A percentile compares a stretch with the other conserved stretches of the same genome.
Conservation (phyloP, 1,140 invertebrate genomes). For the Copidosoma floridanum region DNA sequence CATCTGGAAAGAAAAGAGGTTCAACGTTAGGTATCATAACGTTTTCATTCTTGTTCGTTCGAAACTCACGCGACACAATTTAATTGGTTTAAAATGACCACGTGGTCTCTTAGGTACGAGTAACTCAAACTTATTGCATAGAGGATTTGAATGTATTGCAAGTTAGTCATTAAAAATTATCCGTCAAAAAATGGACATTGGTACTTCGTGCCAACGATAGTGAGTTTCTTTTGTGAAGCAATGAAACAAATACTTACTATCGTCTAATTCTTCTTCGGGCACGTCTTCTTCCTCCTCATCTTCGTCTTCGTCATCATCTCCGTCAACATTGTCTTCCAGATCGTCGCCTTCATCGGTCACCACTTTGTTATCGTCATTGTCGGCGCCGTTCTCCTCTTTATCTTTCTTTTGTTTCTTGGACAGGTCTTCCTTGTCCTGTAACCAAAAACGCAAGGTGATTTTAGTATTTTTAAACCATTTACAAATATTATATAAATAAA, state of each 20-base stretch:
- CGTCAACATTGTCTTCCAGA: conserved; percentile 58
- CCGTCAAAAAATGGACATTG: conserved; percentile 4
- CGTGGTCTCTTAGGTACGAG: too few relatives aligned
- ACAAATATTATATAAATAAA: too few relatives aligned
- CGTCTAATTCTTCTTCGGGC: conserved; percentile 68
- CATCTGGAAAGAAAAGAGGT: conserved; percentile 64
- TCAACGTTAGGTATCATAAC: too few relatives aligned
- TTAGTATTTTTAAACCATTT: too few relatives aligned
- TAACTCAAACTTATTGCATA: too few relatives aligned
- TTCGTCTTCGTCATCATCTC: conserved; percentile 64
- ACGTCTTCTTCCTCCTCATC: conserved; percentile 68
- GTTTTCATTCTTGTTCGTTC: too few relatives aligned
- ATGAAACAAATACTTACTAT: conserved; percentile 59
- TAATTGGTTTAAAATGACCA: conserved; percentile 3
- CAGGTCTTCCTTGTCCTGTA: conserved; percentile 72
- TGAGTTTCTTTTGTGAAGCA: too few relatives aligned
- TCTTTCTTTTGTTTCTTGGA: conserved; percentile 76
- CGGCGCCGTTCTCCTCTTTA: conserved; percentile 62
- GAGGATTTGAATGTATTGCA: too few relatives aligned
- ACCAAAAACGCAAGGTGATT: too few relatives aligned
- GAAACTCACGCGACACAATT: too few relatives aligned
- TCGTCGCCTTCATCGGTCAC: conserved; percentile 67
- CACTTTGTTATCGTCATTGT: conserved; percentile 66
- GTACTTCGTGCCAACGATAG: too few relatives aligned
- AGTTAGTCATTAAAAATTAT: background rate